Evolutionary conservation across 2,797 vertebrate genomes (phyloP), one percentile per base, ranked within the genome.

Genomic region (Pseudotriccus pelzelni): DNA sequence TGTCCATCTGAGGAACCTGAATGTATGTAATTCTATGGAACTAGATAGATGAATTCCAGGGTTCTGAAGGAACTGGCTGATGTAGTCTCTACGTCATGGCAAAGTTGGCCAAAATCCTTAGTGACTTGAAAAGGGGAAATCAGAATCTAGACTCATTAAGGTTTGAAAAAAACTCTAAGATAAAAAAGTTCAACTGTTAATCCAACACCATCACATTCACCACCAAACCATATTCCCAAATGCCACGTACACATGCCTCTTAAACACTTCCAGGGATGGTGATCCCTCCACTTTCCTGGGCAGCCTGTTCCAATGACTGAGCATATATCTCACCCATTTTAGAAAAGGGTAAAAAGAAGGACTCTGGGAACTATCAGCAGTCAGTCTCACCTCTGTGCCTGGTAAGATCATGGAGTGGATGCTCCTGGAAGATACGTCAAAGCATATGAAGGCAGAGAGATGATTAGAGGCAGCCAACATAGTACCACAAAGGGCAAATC

Each of bases 221-320:
- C 46, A 67, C 30, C 25, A 27, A 27, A 19, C 4, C 30, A 20
- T 3, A 10, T 53, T 67, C 30, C 30, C 46, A 81, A 53, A 34
- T 46, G 17, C 4, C 68, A 39, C 37, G 9, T 3, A 6, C 8
- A 17, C 0, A 0, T 25, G 37, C 30, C 15, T 55, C 11, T 47
- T 23, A 34, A 20, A 12, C 18, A 41, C 27, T 49, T 36, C 41
- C 15, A 32, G 18, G 21, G 12, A 2, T 60, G 55, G 10, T 19
- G 25, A 43, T 28, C 7, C 32, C 47, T 53, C 2, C 25, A 9
- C 10, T 36, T n/a, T 12, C 25, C 12, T 20, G n/a, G 18, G 21
- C 25, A 41, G 27, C 22, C 10, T 62, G 12, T 55, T 62, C 12
- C 55, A 41, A 11, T 32, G 27, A 25, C 17, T 49, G 62, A 25